Base-by-base conservation (phyloP, 2,888 invertebrate genomes). In the Sarcophaga carnaria region DNA sequence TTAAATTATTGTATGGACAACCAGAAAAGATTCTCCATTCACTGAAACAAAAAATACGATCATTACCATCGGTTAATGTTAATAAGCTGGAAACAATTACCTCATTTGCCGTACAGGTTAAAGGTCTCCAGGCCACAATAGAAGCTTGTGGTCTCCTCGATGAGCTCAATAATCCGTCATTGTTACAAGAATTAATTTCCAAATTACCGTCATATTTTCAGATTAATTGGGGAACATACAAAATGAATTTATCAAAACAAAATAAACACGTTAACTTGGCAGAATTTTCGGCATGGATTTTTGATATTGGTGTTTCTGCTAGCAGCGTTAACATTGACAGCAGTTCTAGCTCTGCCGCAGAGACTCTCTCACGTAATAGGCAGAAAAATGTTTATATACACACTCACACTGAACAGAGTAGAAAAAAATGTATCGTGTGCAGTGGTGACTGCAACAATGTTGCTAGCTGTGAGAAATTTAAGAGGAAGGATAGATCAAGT, bases 1-100 rank as follows among this genome's bases (percentile, higher is more conserved):
- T n/a, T n/a, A n/a, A n/a, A n/a, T 63, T 87, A 11, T 72, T 82
- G 37, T 87, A 80, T 72, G 87, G 84, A 17, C 87, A 87, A 67
- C 79, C 79, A 45, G 87, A 27, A 27, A 27, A 27, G 27, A 27
- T 27, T 4, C 3, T 27, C 27, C 27, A 27, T 5, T 66, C 77
- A 20, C 8, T 84, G 5, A 84, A 70, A 63, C 69, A 69, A 8
- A 69, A 72, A 64, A 79, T 80, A 70, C 54, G 59, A 84, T 60
- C 12, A 49, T 12, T 63, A 11, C 83, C 79, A 20, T 20, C 20
- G 1, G 25, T 25, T 25, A 25, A 79, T 3, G 25, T 25, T 25
- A 25, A 25, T 3, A 25, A 83, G 22, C 47, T 83, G n/a, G 63
- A 75, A 20, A 70, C 62, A 8, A 49, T 80, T 70, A 84, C 75